Evolutionary conservation across 2,888 invertebrate species (phyloP), one percentile per base, ranked within the genome.

Genomic region (Linnaemya tessellans): DNA sequence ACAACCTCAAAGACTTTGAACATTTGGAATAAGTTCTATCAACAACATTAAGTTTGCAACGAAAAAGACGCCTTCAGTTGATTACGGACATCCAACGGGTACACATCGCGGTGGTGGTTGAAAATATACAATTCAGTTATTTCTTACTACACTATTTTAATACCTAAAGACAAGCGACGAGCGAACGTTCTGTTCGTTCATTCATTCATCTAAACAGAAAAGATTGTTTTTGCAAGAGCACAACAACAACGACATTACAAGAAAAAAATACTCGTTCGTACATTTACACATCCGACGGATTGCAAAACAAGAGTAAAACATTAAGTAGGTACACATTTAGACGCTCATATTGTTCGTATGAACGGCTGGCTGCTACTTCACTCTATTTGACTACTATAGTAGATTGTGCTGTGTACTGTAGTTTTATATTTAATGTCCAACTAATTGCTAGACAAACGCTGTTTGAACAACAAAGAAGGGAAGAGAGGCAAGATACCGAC

Each of bases 31-130:
- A 94, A 77, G 79, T 95, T 95, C 95, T 95, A 95, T 95, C 94
- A 94, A 95, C 94, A 94, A 94, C 95, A 95, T 95, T 94, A 94
- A 94, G 94, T 94, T 94, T 94, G 94, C 94, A 94, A 93, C 93
- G 93, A 93, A 93, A 93, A 92, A 93, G 94, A 93, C 93, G 93
- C 93, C 93, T 91, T 92, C 94, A 94, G 94, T 94, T 94, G 94
- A 94, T 93, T 93, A 93, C 93, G 93, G 93, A 93, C 93, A 93
- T 91, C 93, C 93, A 93, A 93, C 93, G 93, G 89, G 93, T 92
- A 91, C 91, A 93, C 93, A 93, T 93, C 88, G 86, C 92, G 90
- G 90, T 91, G 91, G 91, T 90, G 90, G 91, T 90, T 87, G 89
- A 82, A 87, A 87, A 83, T 64, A 84, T 41, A 81, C 84, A 87